phyloP scores from a whole-genome alignment of 2,797 vertebrate species.

The Anguilla megastoma region DNA sequence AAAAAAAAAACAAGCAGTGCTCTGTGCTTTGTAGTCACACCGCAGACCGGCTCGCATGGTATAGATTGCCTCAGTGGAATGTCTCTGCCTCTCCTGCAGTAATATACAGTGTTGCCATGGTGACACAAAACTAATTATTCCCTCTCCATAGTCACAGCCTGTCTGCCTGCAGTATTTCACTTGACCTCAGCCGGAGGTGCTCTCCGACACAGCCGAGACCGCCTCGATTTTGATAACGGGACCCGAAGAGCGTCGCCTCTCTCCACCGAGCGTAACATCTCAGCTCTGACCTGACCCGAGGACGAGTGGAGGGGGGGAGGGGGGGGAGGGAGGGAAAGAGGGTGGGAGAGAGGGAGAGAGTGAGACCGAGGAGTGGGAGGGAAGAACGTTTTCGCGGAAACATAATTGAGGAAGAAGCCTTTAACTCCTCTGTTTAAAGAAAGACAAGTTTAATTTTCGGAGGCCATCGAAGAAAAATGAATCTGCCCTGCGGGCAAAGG shows the following conservation, averaged over 20 bases:
- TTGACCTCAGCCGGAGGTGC: conserved; percentile 74
- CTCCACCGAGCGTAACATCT: conserved; percentile 38
- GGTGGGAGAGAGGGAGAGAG: background rate
- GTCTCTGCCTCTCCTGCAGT: conserved; percentile 53
- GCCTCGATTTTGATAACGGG: conserved; percentile 58
- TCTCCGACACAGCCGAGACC: conserved; percentile 60
- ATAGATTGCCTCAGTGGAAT: conserved; percentile 57
- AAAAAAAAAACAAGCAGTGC: conserved; percentile 32
- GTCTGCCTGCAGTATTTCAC: conserved; percentile 67
- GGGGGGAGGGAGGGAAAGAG: conserved; percentile 11
- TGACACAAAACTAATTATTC: conserved; percentile 76
- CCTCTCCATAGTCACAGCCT: conserved; percentile 54
- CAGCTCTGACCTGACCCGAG: conserved; percentile 13
- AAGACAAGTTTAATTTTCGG: conserved; percentile 10
- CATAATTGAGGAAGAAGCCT: background rate
- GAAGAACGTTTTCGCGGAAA: background rate
- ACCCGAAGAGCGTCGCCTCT: conserved; percentile 51
- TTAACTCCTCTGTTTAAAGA: conserved; percentile 12
- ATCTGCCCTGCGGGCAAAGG: background rate
- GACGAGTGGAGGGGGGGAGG: conserved; percentile 38
- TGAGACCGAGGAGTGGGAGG: background rate
- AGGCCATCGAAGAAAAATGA: background rate
- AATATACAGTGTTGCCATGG: conserved; percentile 73
- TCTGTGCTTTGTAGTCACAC: conserved; percentile 55
- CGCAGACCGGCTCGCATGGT: conserved; percentile 48